These are phyloP conservation scores for Orcinus orca DNA, from an alignment of 2,113 vertebrate species.

Conservation along the genomic window DNA sequence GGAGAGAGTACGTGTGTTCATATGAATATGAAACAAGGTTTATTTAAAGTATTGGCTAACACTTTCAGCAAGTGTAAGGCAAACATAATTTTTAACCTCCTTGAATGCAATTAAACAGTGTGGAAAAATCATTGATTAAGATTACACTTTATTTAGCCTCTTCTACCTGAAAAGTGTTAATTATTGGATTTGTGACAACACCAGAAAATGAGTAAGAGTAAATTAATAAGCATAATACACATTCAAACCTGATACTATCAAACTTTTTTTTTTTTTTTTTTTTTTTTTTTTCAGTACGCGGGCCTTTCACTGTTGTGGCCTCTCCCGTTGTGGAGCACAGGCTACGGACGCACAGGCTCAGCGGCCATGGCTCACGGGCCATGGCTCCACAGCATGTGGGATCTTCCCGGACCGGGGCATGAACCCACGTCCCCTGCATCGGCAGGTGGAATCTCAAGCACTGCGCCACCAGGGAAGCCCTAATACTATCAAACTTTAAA, in stretches of 20 bases:
- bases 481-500: background rate
- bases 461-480: no score
- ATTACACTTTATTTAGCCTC: background rate
- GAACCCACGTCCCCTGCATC: no score
- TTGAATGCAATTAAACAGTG: constrained; percentile 47
- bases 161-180: background rate
- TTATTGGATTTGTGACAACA: background rate
- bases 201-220: background rate
- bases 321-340: no score
- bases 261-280: background rate
- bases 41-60: constrained; percentile 38
- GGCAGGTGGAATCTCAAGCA: no score
- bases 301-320: no score
- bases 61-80: constrained; percentile 38
- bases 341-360: no score
- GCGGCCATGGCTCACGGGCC: no score
- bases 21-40: constrained; percentile 45
- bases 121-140: constrained; percentile 38
- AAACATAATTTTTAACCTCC: constrained; percentile 54
- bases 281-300: no score
- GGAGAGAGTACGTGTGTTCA: background rate
- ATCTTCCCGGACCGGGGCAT: no score
- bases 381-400: no score
- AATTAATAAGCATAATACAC: background rate
- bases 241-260: background rate